Conservation (phyloP, 1,140 invertebrate genomes). For the Bombus confusus region DNA sequence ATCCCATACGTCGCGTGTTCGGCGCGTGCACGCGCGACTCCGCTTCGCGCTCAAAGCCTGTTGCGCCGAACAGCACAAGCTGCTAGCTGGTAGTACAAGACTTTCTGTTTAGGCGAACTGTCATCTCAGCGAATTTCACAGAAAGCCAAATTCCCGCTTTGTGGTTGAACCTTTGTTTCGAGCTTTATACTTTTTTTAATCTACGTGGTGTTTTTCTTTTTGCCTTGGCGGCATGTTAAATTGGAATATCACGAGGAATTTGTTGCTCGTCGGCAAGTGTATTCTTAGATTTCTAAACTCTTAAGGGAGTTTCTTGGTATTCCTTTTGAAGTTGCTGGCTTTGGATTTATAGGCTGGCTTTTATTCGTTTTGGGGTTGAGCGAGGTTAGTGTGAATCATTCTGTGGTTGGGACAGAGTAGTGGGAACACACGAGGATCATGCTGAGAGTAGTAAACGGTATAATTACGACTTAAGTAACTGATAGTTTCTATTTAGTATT, state of each 20-base stretch:
- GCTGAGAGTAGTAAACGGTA: too few species aligned
- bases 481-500: too few species aligned
- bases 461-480: too few species aligned
- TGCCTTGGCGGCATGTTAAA: background rate
- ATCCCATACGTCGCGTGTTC: slow-evolving; percentile 45
- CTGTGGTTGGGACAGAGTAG: too few species aligned
- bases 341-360: background rate
- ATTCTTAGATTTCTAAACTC: background rate
- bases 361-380: background rate
- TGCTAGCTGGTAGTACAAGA: background rate
- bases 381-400: too few species aligned
- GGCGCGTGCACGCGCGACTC: background rate
- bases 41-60: slow-evolving; percentile 30
- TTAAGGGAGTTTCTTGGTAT: background rate
- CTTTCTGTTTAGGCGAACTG: background rate
- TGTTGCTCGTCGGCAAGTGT: background rate
- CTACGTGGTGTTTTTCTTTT: background rate
- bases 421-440: too few species aligned
- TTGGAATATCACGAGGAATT: background rate
- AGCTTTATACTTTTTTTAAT: background rate
- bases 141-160: background rate
- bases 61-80: slow-evolving; percentile 2
- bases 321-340: background rate
- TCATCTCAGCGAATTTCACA: background rate
- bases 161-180: background rate